Conservation (phyloP, 1,140 invertebrate species). For the Lepidurus apus region DNA sequence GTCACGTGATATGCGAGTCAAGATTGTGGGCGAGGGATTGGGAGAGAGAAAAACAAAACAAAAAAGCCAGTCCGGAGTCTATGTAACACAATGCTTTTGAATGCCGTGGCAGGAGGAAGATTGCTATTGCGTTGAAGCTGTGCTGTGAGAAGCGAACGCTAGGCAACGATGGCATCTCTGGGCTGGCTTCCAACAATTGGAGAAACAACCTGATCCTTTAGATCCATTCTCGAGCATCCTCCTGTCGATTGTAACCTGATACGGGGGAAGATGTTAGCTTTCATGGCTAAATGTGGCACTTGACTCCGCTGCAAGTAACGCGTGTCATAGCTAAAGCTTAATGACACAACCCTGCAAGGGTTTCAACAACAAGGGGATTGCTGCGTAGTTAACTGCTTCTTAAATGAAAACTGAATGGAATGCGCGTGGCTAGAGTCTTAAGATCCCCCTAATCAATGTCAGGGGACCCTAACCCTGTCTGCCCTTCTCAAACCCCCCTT, state of each 20-base stretch:
- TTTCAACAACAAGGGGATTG: too few species aligned
- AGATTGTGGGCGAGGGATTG: neutral
- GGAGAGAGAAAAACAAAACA: neutral
- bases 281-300: neutral
- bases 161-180: neutral
- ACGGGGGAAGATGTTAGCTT: neutral
- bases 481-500: too few species aligned
- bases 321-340: too few species aligned
- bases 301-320: too few species aligned
- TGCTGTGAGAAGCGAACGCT: neutral
- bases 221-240: neutral
- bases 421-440: too few species aligned
- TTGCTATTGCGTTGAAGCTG: neutral
- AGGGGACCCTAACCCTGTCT: too few species aligned
- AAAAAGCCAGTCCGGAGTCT: neutral
- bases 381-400: too few species aligned
- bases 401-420: too few species aligned
- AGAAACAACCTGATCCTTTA: conserved; percentile 3
- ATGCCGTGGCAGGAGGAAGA: neutral
- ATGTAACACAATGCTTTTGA: neutral
- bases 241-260: neutral
- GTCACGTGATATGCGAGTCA: neutral
- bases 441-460: too few species aligned
- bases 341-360: too few species aligned
- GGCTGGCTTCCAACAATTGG: neutral